Evolutionary conservation across 2,888 invertebrate species (phyloP).

Genomic region (Cataglyphis altisquamis): DNA sequence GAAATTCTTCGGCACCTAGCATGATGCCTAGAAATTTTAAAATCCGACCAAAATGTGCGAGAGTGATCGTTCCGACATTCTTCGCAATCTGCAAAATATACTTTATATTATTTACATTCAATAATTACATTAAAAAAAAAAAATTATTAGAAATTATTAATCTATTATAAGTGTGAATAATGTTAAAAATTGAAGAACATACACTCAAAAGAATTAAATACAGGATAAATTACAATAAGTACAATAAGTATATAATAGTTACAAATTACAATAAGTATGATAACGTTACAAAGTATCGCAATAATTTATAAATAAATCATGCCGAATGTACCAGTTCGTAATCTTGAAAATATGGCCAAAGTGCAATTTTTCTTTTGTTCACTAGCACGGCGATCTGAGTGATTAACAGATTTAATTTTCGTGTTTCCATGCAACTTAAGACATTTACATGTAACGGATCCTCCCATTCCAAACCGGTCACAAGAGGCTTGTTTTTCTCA

Average conservation of each 20-base stretch:
- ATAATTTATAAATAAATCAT: background rate
- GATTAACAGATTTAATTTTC: constrained; percentile 90
- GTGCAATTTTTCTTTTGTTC: constrained; percentile 88
- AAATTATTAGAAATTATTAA: constrained; percentile 3
- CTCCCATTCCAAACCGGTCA: constrained; percentile 90
- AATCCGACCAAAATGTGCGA: constrained; percentile 92
- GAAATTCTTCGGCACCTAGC: constrained; percentile 91
- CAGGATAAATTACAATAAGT: background rate
- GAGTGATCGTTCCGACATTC: constrained; percentile 92
- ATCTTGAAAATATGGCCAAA: constrained; percentile 92
- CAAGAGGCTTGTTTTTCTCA: constrained; percentile 86
- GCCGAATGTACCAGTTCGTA: constrained; percentile 88
- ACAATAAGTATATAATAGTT: background rate
- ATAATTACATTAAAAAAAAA: background rate
- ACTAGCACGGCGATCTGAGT: constrained; percentile 90
- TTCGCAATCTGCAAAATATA: constrained; percentile 89
- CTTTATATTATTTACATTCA: background rate
- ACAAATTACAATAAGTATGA: background rate
- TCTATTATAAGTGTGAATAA: background rate
- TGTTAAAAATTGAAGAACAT: background rate
- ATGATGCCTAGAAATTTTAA: constrained; percentile 91
- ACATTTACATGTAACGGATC: constrained; percentile 90
- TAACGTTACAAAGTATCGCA: background rate
- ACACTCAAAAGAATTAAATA: background rate
- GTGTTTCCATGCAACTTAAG: constrained; percentile 89